Conservation (phyloP, 2,797 vertebrate species). For the Falco cherrug region DNA sequence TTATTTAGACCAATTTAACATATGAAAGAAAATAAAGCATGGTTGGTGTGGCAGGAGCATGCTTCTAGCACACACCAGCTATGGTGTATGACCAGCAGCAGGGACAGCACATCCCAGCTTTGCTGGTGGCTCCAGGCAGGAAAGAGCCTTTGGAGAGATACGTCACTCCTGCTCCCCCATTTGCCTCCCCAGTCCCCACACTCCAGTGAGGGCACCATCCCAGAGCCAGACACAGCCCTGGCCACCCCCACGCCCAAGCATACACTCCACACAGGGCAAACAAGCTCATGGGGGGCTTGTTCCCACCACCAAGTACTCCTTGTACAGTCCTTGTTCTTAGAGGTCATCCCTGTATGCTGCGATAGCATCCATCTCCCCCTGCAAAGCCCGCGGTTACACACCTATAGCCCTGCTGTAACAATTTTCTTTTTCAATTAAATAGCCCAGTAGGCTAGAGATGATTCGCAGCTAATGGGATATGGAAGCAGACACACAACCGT, state of each 20-base stretch:
- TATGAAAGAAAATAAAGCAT: neutral
- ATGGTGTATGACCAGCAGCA: accelerated
- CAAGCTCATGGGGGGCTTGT: neutral
- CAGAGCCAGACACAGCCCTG: neutral
- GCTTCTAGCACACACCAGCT: accelerated
- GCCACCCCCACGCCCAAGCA: accelerated
- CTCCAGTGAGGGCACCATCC: neutral
- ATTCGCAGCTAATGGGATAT: neutral
- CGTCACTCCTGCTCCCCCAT: accelerated
- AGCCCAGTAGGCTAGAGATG: accelerated
- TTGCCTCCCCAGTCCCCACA: neutral
- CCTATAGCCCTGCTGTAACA: neutral
- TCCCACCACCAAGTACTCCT: neutral
- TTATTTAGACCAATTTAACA: neutral
- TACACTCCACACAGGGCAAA: accelerated
- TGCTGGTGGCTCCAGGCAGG: neutral
- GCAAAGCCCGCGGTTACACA: neutral
- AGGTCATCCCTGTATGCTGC: neutral
- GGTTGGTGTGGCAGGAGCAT: neutral
- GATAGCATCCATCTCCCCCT: neutral
- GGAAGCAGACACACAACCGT: neutral
- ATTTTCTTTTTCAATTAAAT: neutral
- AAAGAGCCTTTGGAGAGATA: neutral
- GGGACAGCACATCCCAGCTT: neutral
- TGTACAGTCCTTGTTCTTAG: neutral